Evolutionary conservation across 2,888 invertebrate genomes (phyloP).

Genomic region (Hecatera dysodea): DNA sequence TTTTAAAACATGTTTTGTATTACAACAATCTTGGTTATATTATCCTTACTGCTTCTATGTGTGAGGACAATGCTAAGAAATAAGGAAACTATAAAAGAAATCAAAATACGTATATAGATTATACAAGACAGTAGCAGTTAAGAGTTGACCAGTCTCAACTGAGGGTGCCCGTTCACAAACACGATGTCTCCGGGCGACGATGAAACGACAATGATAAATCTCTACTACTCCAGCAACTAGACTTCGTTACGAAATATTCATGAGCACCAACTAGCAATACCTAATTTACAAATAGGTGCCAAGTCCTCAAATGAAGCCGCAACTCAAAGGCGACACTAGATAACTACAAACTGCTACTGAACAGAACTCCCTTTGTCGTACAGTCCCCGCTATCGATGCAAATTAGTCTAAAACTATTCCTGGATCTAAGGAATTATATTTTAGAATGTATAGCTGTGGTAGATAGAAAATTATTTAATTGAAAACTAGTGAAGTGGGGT

Average conservation of each 20-base stretch:
- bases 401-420: slow-evolving; percentile 58
- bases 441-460: slow-evolving; percentile 14
- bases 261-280: slow-evolving; percentile 4
- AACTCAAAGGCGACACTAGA: slow-evolving; percentile 43
- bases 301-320: slow-evolving; percentile 26
- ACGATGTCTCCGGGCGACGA: no score
- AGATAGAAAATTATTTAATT: slow-evolving; percentile 32
- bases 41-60: no score
- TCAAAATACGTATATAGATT: no score
- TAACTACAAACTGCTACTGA: slow-evolving; percentile 43
- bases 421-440: slow-evolving; percentile 41
- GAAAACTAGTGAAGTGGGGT: slow-evolving; percentile 7
- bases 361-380: slow-evolving; percentile 39
- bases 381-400: slow-evolving; percentile 53
- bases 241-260: not conserved
- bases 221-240: not conserved
- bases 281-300: slow-evolving; percentile 31
- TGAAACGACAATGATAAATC: no score
- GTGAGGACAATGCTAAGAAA: no score
- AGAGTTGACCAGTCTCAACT: no score
- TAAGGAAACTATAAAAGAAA: no score
- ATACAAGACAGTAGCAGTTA: no score
- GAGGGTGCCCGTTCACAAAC: no score
- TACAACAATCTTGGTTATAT: no score
- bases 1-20: no score